Base-by-base conservation (phyloP, 1,140 invertebrate species). In the Manduca sexta region DNA sequence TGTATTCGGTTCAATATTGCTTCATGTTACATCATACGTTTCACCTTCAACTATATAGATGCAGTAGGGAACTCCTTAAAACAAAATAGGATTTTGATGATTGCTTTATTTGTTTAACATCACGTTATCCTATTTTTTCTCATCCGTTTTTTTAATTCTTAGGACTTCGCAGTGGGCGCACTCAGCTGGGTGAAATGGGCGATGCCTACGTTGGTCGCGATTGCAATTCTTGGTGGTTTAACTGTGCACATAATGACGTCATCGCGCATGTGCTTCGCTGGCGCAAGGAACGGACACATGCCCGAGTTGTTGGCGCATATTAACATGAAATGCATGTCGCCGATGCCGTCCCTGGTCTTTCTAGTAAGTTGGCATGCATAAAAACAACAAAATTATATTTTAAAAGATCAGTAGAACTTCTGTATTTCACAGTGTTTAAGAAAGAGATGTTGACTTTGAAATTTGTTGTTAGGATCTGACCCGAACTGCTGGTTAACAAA, bases 231-330 rank as follows among this genome's bases (percentile, higher is more conserved):
- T 64, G 95, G 95, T 21, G 94, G 94, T 3, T 80, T 97, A 1
- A 95, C 95, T 55, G 95, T 96, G 26, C 94, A 95, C 56, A 95
- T 97, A 34, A 97, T 97, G 91, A 92, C 94, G n/a, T 95, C 92
- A 10, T 93, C 93, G 16, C 87, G 96, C 50, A 92, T 98, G 88
- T 95, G 96, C 69, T 98, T 96, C 81, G 95, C 96, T 8, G 96
- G 95, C 37, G 96, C 96, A 0, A 88, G 94, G 35, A 94, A 97
- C 68, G 95, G 95, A 13, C 96, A 98, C 72, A 92, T 98, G 80
- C 96, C 96, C 0, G 87, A 90, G 7, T 86, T 95, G 29, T 88
- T 98, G 13, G 93, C 94, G 2, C 93, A 96, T 71, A 94, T 98
- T 49, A 96, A 94, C 74, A 86, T 95, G 0, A 89, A 92, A 53